Conservation (phyloP, 2,113 vertebrate species). For the Procavia capensis region DNA sequence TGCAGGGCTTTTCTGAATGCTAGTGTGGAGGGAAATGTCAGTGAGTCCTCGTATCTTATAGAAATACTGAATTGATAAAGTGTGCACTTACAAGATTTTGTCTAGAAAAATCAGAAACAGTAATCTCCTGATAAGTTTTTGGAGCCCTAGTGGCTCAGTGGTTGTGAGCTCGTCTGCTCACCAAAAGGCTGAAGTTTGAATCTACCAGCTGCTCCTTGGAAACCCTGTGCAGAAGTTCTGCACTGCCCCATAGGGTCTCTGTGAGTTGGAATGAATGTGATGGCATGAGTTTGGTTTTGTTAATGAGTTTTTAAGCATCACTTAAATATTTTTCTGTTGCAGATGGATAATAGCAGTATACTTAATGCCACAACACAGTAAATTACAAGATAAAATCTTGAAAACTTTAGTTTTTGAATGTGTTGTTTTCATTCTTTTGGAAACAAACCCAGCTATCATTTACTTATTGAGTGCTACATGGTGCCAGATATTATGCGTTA, state of each 20-base stretch:
- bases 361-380: not conserved
- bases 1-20: not conserved
- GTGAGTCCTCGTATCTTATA: not conserved
- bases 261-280: no score
- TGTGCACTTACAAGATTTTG: not conserved
- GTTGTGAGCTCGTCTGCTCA: no score
- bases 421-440: not conserved
- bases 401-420: not conserved
- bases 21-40: not conserved
- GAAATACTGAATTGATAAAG: not conserved
- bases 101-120: not conserved
- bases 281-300: not conserved
- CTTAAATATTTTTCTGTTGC: slow-evolving; percentile 23
- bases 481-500: not conserved
- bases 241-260: no score
- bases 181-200: no score
- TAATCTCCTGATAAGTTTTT: not conserved
- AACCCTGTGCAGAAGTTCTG: no score
- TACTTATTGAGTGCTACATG: not conserved
- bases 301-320: not conserved
- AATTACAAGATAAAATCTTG: not conserved
- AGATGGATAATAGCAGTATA: not conserved
- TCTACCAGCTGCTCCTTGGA: no score
- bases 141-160: no score
- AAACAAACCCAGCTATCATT: not conserved